Percentiles rank a stretch among this genome's conserved stretches.
Conservation (phyloP, 2,797 vertebrate genomes). For the Synaphobranchus kaupii region DNA sequence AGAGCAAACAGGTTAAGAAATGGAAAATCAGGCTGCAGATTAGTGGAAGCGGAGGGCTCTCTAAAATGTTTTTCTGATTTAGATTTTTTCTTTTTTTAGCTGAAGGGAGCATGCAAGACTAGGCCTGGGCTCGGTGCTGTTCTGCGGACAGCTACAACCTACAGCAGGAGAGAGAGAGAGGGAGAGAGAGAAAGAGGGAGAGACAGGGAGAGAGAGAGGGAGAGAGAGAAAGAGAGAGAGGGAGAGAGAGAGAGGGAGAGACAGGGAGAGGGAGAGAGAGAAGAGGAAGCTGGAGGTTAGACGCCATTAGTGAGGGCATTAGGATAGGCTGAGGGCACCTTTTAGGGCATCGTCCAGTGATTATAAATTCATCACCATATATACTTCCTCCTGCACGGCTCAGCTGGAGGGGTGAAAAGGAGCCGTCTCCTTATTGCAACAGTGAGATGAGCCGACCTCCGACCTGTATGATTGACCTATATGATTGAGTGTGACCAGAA, state of each 20-base stretch:
- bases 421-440: background rate
- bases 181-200: no score
- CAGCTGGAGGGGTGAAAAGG: background rate
- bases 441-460: background rate
- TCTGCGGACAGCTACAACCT: constrained; percentile 67
- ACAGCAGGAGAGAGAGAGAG: constrained; percentile 50
- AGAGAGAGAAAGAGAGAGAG: background rate
- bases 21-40: constrained; percentile 69
- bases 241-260: constrained; percentile 42
- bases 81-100: constrained; percentile 66
- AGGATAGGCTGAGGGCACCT: background rate
- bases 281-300: constrained; percentile 15
- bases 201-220: no score
- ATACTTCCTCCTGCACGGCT: no score
- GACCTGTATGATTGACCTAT: no score
- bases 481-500: no score
- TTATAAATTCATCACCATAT: background rate
- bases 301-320: background rate
- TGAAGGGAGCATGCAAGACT: constrained; percentile 88
- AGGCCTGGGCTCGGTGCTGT: constrained; percentile 49
- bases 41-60: constrained; percentile 68
- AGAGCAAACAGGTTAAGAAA: constrained; percentile 67
- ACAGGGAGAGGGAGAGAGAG: constrained; percentile 54
- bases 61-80: constrained; percentile 39
- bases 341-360: background rate